Percentiles rank a stretch among this genome's conserved stretches.
Conservation (phyloP, 2,113 vertebrate species). For the Harpagus bidentatus region DNA sequence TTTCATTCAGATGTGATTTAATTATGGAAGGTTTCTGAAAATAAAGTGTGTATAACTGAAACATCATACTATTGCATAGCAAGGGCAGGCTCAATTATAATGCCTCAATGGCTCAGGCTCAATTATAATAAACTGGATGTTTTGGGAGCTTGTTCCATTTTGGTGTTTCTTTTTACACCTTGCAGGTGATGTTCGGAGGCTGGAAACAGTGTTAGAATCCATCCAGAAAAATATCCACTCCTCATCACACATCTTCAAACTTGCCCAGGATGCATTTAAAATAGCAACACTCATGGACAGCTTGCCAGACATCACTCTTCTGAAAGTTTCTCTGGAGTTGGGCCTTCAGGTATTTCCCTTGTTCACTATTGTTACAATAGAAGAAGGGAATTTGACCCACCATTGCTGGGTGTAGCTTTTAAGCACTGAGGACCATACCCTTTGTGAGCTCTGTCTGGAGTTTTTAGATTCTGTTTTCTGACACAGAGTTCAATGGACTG, state of each 20-base stretch:
- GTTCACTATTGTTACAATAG: background rate
- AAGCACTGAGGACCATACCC: background rate
- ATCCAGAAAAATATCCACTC: conserved; percentile 91
- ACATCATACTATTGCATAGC: background rate
- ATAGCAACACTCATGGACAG: conserved; percentile 86
- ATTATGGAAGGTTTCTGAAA: background rate
- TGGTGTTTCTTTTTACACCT: background rate
- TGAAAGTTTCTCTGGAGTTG: conserved; percentile 85
- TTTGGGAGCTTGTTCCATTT: background rate
- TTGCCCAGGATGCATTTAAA: conserved; percentile 87
- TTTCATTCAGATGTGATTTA: background rate
- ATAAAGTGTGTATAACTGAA: background rate
- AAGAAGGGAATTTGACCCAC: background rate
- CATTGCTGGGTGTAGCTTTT: background rate
- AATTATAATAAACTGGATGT: background rate
- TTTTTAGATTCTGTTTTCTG: background rate
- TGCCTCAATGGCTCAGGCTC: background rate
- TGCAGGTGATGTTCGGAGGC: conserved; percentile 90
- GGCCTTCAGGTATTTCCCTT: conserved; percentile 79
- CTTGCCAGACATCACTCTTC: conserved; percentile 84
- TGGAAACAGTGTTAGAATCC: conserved; percentile 91
- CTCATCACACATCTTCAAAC: conserved; percentile 94
- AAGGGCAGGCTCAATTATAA: background rate
- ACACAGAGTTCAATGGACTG: background rate
- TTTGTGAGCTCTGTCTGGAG: background rate